These are phyloP conservation scores for Pteria penguin DNA, from an alignment of 2,888 invertebrate genomes.

Conservation along the genomic window DNA sequence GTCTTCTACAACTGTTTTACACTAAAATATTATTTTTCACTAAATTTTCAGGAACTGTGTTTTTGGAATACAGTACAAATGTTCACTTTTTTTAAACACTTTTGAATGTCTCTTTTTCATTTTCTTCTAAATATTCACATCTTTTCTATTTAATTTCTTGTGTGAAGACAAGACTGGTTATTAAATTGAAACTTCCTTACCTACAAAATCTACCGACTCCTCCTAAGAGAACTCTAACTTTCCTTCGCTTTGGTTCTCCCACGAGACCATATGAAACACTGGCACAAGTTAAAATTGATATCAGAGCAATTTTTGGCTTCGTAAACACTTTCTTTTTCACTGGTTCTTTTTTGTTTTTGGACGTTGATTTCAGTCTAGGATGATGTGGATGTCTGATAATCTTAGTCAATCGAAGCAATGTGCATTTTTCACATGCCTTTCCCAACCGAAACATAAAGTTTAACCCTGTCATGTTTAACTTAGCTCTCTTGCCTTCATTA, in stretches of 20 bases:
- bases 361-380: neutral
- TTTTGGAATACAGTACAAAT: no score
- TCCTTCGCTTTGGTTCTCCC: constrained; percentile 62
- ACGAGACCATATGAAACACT: constrained; percentile 45
- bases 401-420: neutral
- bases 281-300: constrained; percentile 1
- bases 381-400: neutral
- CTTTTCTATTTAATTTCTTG: no score
- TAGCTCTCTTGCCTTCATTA: no score
- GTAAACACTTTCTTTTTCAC: neutral
- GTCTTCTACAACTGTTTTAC: no score
- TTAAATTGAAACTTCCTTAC: no score
- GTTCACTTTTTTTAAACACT: no score
- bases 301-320: neutral
- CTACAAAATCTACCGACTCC: constrained; percentile 72
- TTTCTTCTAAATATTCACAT: no score
- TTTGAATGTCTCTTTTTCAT: no score
- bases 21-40: no score
- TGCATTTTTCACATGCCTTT: neutral
- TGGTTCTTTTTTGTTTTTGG: neutral
- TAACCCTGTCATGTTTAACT: neutral
- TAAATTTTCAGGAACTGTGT: no score
- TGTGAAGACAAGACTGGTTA: no score
- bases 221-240: constrained; percentile 69
- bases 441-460: neutral